Conservation (phyloP, 2,113 vertebrate species). For the Halcyon malimbica region DNA sequence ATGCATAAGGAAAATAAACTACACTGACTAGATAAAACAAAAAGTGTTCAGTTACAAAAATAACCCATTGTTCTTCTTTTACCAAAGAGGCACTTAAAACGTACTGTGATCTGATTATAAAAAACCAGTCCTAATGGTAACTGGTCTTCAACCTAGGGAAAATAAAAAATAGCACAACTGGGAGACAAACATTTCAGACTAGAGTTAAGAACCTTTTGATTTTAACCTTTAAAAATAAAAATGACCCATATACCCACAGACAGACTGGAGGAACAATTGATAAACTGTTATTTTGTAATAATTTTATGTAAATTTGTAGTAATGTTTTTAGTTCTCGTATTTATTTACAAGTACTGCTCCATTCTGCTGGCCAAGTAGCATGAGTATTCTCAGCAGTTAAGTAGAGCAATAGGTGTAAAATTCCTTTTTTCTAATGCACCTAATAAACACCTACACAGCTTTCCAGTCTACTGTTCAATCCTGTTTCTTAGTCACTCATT, state of each 20-base stretch:
- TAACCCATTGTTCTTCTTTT: neutral
- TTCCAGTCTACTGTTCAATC: neutral
- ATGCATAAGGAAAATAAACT: neutral
- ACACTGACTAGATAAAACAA: neutral
- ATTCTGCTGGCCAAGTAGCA: neutral
- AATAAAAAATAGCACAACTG: neutral
- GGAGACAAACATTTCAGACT: neutral
- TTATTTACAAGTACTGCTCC: neutral
- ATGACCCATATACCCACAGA: neutral
- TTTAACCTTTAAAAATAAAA: neutral
- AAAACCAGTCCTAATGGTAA: neutral
- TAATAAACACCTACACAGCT: neutral
- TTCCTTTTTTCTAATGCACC: neutral
- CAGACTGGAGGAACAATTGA: neutral
- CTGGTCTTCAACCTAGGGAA: neutral
- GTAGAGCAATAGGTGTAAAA: neutral
- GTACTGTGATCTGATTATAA: neutral
- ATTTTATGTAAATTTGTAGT: neutral
- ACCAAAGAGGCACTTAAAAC: neutral
- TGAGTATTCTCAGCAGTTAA: neutral
- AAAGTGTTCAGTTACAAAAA: neutral
- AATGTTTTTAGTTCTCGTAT: neutral
- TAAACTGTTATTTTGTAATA: neutral
- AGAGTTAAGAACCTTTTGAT: neutral
- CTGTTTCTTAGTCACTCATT: neutral